Evolutionary conservation across 2,888 invertebrate genomes (phyloP).

Genomic region (Chalcosyrphus nemorum): DNA sequence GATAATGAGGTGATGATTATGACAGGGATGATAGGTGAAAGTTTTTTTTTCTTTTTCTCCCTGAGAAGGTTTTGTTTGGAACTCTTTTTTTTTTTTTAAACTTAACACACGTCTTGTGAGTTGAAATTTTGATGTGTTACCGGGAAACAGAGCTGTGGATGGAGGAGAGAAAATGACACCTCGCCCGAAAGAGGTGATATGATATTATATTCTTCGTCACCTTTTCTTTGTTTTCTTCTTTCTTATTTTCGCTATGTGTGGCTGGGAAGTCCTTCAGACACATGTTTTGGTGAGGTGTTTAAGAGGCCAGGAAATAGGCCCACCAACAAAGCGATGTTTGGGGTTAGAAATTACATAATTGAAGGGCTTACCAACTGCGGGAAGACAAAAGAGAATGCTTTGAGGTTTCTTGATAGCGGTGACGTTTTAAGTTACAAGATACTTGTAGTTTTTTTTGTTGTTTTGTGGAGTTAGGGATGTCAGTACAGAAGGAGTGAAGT

Average conservation of each 20-base stretch:
- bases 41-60: constrained; percentile 35
- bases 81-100: constrained; percentile 27
- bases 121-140: constrained; percentile 23
- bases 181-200: constrained; percentile 31
- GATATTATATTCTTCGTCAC: constrained; percentile 25
- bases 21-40: constrained; percentile 68
- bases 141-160: constrained; percentile 48
- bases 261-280: neutral
- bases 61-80: constrained; percentile 14
- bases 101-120: constrained; percentile 12
- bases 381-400: neutral
- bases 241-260: neutral
- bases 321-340: neutral
- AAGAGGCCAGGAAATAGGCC: neutral
- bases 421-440: neutral
- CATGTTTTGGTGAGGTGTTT: neutral
- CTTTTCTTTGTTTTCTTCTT: constrained; percentile 46
- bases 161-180: constrained; percentile 45
- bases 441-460: too few relatives aligned
- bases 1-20: constrained; percentile 57
- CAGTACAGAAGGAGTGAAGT: too few relatives aligned
- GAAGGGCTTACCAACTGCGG: constrained; percentile 5
- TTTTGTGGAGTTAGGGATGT: too few relatives aligned
- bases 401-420: neutral
- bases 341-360: neutral